These are phyloP conservation scores for Dolichallabes microphthalmus DNA, from an alignment of 2,113 vertebrate genomes.

Conservation along the genomic window DNA sequence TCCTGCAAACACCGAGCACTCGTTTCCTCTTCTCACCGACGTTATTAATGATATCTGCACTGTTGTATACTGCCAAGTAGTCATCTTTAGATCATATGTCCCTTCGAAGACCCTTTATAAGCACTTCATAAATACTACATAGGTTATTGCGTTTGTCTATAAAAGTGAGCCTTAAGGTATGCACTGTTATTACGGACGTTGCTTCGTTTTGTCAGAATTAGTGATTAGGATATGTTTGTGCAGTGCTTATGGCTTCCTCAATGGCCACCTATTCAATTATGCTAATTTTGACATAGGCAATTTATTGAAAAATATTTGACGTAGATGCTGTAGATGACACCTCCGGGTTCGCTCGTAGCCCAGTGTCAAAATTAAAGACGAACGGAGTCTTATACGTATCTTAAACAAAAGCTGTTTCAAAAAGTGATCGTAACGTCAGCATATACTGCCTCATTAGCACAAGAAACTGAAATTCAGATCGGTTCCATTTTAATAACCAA, in stretches of 20 bases:
- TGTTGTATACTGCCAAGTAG: constrained; percentile 53
- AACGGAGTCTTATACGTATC: background rate
- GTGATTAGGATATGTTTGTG: constrained; percentile 21
- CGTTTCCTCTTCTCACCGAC: background rate
- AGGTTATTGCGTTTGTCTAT: constrained; percentile 32
- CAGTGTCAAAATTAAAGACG: background rate
- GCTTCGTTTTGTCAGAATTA: constrained; percentile 21
- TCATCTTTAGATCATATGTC: constrained; percentile 29
- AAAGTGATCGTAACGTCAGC: constrained; percentile 26
- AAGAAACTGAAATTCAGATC: constrained; percentile 34
- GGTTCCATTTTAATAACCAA: constrained; percentile 16
- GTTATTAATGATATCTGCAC: constrained; percentile 34
- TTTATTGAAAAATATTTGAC: background rate
- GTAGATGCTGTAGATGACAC: background rate
- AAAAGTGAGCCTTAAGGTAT: constrained; percentile 45
- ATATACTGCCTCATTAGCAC: constrained; percentile 48
- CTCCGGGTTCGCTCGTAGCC: background rate
- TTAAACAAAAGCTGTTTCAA: background rate
- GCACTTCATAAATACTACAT: constrained; percentile 49
- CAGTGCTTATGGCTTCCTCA: constrained; percentile 27
- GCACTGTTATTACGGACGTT: constrained; percentile 34
- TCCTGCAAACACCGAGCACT: background rate
- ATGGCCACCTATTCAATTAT: background rate
- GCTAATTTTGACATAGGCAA: constrained; percentile 4
- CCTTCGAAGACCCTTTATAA: constrained; percentile 41